These are phyloP conservation scores for Sinhomidia bicolor DNA, from an alignment of 2,888 invertebrate genomes.

Conservation along the genomic window DNA sequence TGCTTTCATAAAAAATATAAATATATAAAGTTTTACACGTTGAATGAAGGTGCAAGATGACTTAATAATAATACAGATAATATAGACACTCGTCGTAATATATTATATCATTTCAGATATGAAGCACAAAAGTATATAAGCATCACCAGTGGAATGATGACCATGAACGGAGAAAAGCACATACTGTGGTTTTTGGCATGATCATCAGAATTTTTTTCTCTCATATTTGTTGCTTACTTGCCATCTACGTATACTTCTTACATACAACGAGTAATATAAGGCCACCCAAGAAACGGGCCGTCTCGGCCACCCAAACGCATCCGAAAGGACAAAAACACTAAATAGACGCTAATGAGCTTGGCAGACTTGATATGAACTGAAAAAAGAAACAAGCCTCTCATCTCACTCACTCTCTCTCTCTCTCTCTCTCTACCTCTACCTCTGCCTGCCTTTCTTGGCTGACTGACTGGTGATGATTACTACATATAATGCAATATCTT, in stretches of 20 bases:
- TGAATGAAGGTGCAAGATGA: slow-evolving; percentile 47
- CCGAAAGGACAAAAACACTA: slow-evolving; percentile 80
- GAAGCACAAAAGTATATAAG: not conserved
- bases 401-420: slow-evolving; percentile 28
- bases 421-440: too few species aligned
- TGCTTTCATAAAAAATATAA: not conserved
- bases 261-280: too few species aligned
- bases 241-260: not conserved
- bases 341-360: slow-evolving; percentile 80
- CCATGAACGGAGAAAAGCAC: not conserved
- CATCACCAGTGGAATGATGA: not conserved
- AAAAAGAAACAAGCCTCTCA: slow-evolving; percentile 60
- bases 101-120: slow-evolving; percentile 20
- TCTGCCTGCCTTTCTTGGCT: slow-evolving; percentile 51
- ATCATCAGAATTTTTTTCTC: slow-evolving; percentile 35
- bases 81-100: slow-evolving; percentile 23
- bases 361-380: slow-evolving; percentile 70
- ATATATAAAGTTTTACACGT: slow-evolving; percentile 2
- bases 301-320: slow-evolving; percentile 80
- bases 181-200: slow-evolving; percentile 45
- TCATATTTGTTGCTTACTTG: not conserved
- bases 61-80: slow-evolving; percentile 36
- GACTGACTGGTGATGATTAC: slow-evolving; percentile 72
- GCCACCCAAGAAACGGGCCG: slow-evolving; percentile 79
- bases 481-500: slow-evolving; percentile 67